Conservation (phyloP, 2,888 invertebrate genomes). For the Chrysomela aeneicollis region DNA sequence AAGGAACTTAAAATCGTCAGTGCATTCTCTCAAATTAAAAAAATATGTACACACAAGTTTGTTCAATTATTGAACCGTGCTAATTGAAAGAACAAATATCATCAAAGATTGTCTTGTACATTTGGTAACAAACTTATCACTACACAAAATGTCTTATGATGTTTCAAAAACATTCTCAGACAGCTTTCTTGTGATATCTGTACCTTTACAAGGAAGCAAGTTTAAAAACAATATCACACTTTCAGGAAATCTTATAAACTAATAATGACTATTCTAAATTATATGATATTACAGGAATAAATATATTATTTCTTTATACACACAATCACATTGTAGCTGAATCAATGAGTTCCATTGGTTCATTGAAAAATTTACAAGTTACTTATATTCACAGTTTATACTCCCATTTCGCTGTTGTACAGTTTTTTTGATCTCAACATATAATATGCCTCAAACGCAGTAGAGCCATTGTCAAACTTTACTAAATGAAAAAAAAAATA, state of each 20-base stretch:
- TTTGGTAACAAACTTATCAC: conserved; percentile 16
- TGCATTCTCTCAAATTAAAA: conserved; percentile 15
- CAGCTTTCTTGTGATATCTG: conserved; percentile 4
- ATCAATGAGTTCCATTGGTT: conserved; percentile 8
- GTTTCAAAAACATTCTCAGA: conserved; percentile 5
- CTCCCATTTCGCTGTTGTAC: too few species aligned
- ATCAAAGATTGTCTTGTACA: conserved; percentile 3
- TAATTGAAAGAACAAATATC: conserved; percentile 15
- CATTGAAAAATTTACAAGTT: background rate
- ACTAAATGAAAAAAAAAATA: too few species aligned
- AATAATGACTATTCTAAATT: conserved; percentile 3
- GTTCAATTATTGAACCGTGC: conserved; percentile 2
- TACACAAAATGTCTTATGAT: background rate
- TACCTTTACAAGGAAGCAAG: conserved; percentile 8
- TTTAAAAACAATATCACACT: conserved; percentile 23
- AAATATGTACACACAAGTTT: conserved; percentile 9
- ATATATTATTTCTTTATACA: conserved; percentile 17
- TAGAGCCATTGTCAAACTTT: too few species aligned
- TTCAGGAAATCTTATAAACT: conserved; percentile 13
- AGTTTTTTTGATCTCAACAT: too few species aligned
- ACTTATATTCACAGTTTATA: too few species aligned
- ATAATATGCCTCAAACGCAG: too few species aligned
- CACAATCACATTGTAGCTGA: conserved; percentile 14
- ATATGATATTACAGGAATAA: conserved; percentile 14
- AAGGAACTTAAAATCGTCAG: conserved; percentile 22